phyloP scores from a whole-genome alignment of 2,797 vertebrate genomes.

The Tachyglossus aculeatus region DNA sequence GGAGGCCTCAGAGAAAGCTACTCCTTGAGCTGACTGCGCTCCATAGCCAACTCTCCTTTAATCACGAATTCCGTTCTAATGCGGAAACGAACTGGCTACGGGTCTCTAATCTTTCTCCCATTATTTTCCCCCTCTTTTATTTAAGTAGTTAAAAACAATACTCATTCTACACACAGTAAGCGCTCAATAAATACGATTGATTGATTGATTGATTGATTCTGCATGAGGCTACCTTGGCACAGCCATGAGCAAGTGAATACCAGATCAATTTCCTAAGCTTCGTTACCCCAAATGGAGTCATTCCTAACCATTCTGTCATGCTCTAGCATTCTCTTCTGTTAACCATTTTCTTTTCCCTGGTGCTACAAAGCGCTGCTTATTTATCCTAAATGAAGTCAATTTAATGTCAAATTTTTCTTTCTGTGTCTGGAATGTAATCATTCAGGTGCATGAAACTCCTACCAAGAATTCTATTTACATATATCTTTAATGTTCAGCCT shows the following conservation, averaged over 20 bases:
- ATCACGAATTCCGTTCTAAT: neutral
- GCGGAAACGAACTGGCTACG: constrained; percentile 5
- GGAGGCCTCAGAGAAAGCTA: constrained; percentile 19
- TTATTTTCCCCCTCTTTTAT: constrained; percentile 17
- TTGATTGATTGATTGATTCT: no score
- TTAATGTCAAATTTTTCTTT: constrained; percentile 22
- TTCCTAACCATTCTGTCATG: neutral
- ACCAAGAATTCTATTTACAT: neutral
- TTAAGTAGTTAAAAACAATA: constrained; percentile 47
- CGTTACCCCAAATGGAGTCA: constrained; percentile 10
- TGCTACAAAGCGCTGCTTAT: constrained; percentile 6
- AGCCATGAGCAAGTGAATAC: neutral
- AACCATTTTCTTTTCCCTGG: neutral
- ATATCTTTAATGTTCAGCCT: neutral
- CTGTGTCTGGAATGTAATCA: constrained; percentile 9
- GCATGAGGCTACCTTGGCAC: neutral
- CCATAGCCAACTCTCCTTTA: constrained; percentile 10
- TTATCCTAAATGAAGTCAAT: constrained; percentile 23
- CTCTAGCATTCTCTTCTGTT: constrained; percentile 24
- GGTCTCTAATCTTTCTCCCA: neutral
- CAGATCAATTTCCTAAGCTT: constrained; percentile 9
- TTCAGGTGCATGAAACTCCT: neutral
- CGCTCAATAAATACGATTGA: no score
- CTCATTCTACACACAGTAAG: no score
- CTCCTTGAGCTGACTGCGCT: neutral